These are phyloP conservation scores for Cheirogaleus medius DNA, from an alignment of 2,113 vertebrate genomes.

Conservation along the genomic window DNA sequence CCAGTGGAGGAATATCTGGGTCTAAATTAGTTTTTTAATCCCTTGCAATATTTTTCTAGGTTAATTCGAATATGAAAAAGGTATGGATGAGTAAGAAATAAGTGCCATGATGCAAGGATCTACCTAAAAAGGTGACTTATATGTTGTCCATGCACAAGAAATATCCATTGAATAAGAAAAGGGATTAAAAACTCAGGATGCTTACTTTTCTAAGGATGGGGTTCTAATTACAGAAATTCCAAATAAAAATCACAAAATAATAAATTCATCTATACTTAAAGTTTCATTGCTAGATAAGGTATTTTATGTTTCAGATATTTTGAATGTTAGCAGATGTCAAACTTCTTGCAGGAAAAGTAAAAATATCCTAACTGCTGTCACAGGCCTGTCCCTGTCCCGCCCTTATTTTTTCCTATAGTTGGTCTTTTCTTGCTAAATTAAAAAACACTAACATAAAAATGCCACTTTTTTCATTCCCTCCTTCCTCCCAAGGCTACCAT, in stretches of 20 bases:
- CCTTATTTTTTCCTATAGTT: not conserved
- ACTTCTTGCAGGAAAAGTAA: not conserved
- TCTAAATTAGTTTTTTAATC: not conserved
- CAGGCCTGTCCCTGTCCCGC: not conserved
- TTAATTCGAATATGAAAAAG: not conserved
- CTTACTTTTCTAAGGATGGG: not conserved
- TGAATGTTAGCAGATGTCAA: not conserved
- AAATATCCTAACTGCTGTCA: not conserved
- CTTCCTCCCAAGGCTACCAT: not conserved
- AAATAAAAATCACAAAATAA: not conserved
- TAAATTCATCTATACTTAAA: not conserved
- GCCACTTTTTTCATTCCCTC: not conserved
- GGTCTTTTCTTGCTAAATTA: not conserved
- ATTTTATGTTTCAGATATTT: not conserved
- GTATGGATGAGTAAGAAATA: not conserved
- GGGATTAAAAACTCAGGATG: not conserved
- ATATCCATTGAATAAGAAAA: not conserved
- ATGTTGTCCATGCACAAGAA: not conserved
- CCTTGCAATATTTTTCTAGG: not conserved
- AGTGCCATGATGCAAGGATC: not conserved
- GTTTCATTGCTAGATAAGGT: not conserved
- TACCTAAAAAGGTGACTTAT: not conserved
- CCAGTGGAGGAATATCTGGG: not conserved
- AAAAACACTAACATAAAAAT: not conserved
- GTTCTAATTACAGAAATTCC: not conserved